A percentile compares a stretch with the other conserved stretches of the same genome.
phyloP scores from a whole-genome alignment of 1,140 invertebrate species.

The Platyscapa corneri region DNA sequence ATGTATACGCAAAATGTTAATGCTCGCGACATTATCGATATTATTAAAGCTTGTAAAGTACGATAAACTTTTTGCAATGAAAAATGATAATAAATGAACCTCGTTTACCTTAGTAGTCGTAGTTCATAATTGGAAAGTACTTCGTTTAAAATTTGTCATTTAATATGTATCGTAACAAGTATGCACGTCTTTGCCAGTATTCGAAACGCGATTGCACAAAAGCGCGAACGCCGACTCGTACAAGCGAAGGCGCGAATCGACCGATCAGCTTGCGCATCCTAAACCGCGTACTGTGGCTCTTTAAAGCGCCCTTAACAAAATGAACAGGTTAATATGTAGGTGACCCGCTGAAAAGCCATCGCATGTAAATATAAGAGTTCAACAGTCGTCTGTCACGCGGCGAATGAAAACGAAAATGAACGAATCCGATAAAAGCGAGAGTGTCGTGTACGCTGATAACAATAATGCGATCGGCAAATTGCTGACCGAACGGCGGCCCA shows the following conservation, averaged over 20 bases:
- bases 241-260: neutral
- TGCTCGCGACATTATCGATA: no score
- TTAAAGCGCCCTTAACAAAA: constrained; percentile 34
- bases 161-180: no score
- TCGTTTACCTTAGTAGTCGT: no score
- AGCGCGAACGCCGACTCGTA: neutral
- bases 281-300: neutral
- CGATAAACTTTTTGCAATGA: no score
- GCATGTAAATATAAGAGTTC: constrained; percentile 10
- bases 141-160: no score
- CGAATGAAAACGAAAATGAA: constrained; percentile 48
- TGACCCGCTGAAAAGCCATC: constrained; percentile 2
- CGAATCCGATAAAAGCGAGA: constrained; percentile 39
- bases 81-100: no score
- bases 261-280: neutral
- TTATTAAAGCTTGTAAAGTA: no score
- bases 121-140: no score
- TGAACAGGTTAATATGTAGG: constrained; percentile 40
- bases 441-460: constrained; percentile 42
- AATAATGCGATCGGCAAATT: constrained; percentile 50
- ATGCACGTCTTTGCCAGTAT: no score
- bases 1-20: no score
- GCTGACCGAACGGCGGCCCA: neutral
- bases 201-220: no score
- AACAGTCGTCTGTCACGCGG: constrained; percentile 26